phyloP scores from a whole-genome alignment of 2,888 invertebrate genomes.

The Spilosoma lubricipeda region DNA sequence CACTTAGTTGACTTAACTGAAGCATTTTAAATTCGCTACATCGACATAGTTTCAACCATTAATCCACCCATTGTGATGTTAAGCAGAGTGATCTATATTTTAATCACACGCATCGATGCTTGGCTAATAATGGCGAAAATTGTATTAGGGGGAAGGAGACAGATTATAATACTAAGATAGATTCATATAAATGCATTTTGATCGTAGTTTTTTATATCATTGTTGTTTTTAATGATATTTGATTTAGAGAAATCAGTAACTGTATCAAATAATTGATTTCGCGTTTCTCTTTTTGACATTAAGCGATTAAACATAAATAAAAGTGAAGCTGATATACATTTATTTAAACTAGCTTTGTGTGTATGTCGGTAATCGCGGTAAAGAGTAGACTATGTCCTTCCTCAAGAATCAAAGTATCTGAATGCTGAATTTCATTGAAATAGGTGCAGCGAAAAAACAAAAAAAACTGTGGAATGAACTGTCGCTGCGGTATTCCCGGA shows the following conservation, averaged over 20 bases:
- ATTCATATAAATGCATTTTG: conserved; percentile 11
- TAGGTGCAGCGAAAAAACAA: too few species aligned
- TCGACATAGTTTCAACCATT: conserved; percentile 48
- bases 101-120: conserved; percentile 77
- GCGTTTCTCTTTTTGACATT: not conserved
- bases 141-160: conserved; percentile 55
- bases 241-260: not conserved
- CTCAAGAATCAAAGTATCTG: too few species aligned
- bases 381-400: too few species aligned
- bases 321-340: not conserved
- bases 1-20: conserved; percentile 36
- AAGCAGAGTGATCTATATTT: conserved; percentile 77
- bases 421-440: too few species aligned
- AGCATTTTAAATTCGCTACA: conserved; percentile 38
- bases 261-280: not conserved
- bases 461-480: too few species aligned
- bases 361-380: too few species aligned
- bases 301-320: not conserved
- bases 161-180: conserved; percentile 13
- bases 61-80: conserved; percentile 74
- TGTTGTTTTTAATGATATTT: not conserved
- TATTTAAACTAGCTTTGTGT: not conserved
- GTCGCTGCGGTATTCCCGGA: too few species aligned
- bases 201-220: conserved; percentile 2
- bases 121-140: conserved; percentile 79